Conservation (phyloP, 2,888 invertebrate genomes). For the Hedychridium roseum region DNA sequence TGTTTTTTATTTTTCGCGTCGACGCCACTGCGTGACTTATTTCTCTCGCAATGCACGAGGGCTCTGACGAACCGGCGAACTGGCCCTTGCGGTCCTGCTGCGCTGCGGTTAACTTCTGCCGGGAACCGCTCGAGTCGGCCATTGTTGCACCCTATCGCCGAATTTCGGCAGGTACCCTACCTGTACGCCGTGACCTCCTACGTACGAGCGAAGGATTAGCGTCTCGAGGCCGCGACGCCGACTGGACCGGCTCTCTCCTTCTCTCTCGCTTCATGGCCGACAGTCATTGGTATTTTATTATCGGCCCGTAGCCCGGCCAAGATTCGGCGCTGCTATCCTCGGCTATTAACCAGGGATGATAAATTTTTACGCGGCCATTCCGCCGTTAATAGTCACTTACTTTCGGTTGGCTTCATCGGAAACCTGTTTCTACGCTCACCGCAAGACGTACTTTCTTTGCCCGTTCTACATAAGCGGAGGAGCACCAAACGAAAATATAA, state of each 20-base stretch:
- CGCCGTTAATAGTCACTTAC: constrained; percentile 42
- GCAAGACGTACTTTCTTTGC: too few relatives aligned
- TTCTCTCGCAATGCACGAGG: constrained; percentile 42
- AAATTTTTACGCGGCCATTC: constrained; percentile 37
- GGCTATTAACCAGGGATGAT: constrained; percentile 39
- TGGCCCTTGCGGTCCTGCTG: constrained; percentile 43
- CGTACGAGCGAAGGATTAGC: constrained; percentile 44
- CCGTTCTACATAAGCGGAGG: too few relatives aligned
- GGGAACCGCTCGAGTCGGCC: constrained; percentile 32
- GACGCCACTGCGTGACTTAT: constrained; percentile 46
- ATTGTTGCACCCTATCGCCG: constrained; percentile 48
- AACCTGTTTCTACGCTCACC: constrained; percentile 31
- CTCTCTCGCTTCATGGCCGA: constrained; percentile 30
- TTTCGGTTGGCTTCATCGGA: constrained; percentile 36
- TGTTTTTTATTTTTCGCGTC: not conserved
- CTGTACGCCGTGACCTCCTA: constrained; percentile 39
- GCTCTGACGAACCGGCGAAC: constrained; percentile 35
- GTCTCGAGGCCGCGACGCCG: constrained; percentile 35
- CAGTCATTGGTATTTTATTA: constrained; percentile 39
- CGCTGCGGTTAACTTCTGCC: constrained; percentile 49
- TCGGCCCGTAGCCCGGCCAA: constrained; percentile 26
- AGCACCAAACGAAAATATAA: too few relatives aligned
- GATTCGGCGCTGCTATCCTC: constrained; percentile 13
- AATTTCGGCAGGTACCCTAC: constrained; percentile 50
- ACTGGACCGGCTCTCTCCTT: constrained; percentile 16